Evolutionary conservation across 2,888 invertebrate genomes (phyloP).

Genomic region (Clanis bilineata): DNA sequence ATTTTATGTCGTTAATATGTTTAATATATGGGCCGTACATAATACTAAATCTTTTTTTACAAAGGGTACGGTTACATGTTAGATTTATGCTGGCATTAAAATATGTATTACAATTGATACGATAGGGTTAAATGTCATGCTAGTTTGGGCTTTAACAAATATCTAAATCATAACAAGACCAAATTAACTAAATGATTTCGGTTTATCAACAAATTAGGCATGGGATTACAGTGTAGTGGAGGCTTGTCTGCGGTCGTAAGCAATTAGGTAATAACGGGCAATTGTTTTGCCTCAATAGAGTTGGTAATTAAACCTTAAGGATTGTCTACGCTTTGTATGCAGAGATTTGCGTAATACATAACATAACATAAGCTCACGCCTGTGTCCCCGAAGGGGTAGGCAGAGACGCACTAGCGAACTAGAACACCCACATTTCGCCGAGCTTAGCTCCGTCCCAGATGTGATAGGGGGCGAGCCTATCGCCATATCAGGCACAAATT

Average conservation of each 20-base stretch:
- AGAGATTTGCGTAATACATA: neutral
- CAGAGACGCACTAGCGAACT: no score
- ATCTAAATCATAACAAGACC: neutral
- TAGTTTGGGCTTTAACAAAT: neutral
- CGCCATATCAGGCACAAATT: no score
- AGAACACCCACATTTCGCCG: no score
- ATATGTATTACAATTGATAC: neutral
- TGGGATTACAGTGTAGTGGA: constrained; percentile 30
- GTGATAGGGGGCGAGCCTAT: no score
- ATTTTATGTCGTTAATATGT: constrained; percentile 10
- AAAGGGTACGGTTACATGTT: constrained; percentile 1
- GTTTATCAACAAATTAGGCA: neutral
- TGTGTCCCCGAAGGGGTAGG: no score
- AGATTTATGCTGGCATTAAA: neutral
- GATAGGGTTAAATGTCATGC: neutral
- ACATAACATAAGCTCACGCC: no score
- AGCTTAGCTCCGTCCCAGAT: no score
- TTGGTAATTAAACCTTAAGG: constrained; percentile 22
- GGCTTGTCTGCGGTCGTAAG: constrained; percentile 31
- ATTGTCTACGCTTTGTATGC: neutral
- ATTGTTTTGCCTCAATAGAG: constrained; percentile 16
- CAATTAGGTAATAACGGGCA: constrained; percentile 29
- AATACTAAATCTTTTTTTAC: neutral
- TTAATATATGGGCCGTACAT: constrained; percentile 5
- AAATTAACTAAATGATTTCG: constrained; percentile 1